Evolutionary conservation across 2,113 vertebrate species (phyloP), one percentile per base, ranked within the genome.

Genomic region (Labrus mixtus): DNA sequence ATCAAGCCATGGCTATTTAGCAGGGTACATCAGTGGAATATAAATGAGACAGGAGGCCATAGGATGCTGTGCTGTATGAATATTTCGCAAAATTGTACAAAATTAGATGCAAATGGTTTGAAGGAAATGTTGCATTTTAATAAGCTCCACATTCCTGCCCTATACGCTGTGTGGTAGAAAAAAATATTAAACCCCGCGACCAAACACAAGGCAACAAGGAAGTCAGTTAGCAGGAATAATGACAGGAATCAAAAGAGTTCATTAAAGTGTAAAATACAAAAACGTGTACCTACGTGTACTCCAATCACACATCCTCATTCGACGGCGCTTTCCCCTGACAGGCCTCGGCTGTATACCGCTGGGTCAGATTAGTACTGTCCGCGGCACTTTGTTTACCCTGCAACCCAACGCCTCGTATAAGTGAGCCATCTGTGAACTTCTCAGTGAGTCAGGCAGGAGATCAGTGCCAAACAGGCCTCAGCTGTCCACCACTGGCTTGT

Each of bases 81-180:
- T 89, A 76, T 79, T 81, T 78, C 53, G 68, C n/a, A 19, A 85
- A 91, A 87, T 71, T 78, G 63, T 74, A 39, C 71, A 80, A 88
- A 84, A 91, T 92, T 88, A 85, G 79, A 92, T 93, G 90, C 85
- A 92, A 90, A 92, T 92, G 82, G 78, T 72, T 60, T 0, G 79
- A 74, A 66, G 73, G 59, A 79, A 89, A 83, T 73, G 80, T 73
- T 76, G 77, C 84, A 84, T 90, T 81, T 82, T 89, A 89, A 88
- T 86, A 67, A 83, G 80, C 50, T 66, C 50, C 8, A 11, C 45
- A 72, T 75, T 76, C 60, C 19, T 33, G 76, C 22, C 54, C 48
- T 67, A 51, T 56, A 58, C 62, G 22, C 63, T 55, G 50, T 41
- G 15, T 13, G 62, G 10, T 23, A 55, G 72, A 76, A 78, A 39